Evolutionary conservation across 2,797 vertebrate genomes (phyloP).

Genomic region (Phalanger gymnotis): DNA sequence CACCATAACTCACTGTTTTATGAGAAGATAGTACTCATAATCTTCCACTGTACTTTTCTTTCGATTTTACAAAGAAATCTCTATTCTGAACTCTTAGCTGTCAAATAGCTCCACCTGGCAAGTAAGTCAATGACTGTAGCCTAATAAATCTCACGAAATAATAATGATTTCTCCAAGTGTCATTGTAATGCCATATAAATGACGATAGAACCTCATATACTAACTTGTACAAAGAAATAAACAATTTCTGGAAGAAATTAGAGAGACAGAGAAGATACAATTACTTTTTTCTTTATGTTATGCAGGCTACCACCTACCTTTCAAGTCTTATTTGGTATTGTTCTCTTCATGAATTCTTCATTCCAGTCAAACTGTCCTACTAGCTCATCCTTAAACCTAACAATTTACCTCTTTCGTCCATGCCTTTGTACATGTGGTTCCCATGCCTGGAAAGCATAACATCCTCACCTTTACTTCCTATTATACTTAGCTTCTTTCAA

Average conservation of each 20-base stretch:
- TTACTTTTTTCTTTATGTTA: background rate
- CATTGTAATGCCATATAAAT: slow-evolving; percentile 37
- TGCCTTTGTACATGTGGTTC: background rate
- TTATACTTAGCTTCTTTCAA: background rate
- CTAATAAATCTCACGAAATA: slow-evolving; percentile 7
- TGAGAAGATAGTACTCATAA: background rate
- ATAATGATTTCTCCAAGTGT: background rate
- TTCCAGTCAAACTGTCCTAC: background rate
- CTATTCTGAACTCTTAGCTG: background rate
- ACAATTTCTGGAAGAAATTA: slow-evolving; percentile 13
- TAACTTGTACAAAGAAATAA: slow-evolving; percentile 30
- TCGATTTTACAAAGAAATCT: background rate
- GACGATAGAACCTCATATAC: slow-evolving; percentile 15
- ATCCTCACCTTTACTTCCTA: background rate
- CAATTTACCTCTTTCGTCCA: background rate
- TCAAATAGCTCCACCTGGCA: background rate
- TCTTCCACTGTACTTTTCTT: background rate
- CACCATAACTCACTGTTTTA: background rate
- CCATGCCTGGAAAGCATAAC: background rate
- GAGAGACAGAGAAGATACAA: background rate
- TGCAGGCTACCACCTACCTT: background rate
- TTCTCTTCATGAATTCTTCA: background rate
- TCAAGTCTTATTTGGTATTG: background rate
- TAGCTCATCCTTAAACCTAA: background rate
- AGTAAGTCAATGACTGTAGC: background rate